Percentiles rank a stretch among this genome's conserved stretches.
Conservation (phyloP, 2,797 vertebrate species). For the Coregonus suidteri region DNA sequence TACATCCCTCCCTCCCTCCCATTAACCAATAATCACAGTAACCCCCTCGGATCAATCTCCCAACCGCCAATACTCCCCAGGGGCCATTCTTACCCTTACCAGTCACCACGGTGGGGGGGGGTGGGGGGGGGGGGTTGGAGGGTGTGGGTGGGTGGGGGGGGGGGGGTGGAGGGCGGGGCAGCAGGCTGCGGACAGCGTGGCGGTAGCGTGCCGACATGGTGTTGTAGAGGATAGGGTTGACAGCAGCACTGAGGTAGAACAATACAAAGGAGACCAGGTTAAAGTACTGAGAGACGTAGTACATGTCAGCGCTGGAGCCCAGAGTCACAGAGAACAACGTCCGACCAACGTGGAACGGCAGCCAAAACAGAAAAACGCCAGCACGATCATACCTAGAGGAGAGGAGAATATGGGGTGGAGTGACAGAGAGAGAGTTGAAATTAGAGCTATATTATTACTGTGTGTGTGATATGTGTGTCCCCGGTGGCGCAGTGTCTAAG, state of each 20-base stretch:
- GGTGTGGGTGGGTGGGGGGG: no score
- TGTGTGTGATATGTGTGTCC: background rate
- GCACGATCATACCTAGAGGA: constrained; percentile 76
- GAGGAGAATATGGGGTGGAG: background rate
- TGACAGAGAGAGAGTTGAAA: background rate
- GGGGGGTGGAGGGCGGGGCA: no score
- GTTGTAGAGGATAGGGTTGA: constrained; percentile 82
- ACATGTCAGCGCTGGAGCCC: constrained; percentile 44
- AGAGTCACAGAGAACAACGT: constrained; percentile 74
- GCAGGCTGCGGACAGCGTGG: constrained; percentile 65
- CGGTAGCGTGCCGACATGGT: constrained; percentile 78
- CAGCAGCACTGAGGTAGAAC: constrained; percentile 79
- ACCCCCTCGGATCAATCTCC: background rate
- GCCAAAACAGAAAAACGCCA: constrained; percentile 83
- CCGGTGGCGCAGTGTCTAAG: no score
- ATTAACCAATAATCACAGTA: background rate
- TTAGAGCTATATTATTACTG: background rate
- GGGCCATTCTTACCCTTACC: background rate
- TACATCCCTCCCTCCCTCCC: background rate
- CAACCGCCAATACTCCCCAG: background rate
- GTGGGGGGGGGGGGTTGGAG: no score
- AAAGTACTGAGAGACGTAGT: constrained; percentile 79
- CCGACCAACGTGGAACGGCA: constrained; percentile 81
- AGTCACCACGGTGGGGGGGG: constrained; percentile 1
- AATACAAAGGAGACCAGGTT: constrained; percentile 80